Percentiles rank a stretch among this genome's conserved stretches.
Conservation (phyloP, 2,113 vertebrate genomes). For the Eurypyga helias region DNA sequence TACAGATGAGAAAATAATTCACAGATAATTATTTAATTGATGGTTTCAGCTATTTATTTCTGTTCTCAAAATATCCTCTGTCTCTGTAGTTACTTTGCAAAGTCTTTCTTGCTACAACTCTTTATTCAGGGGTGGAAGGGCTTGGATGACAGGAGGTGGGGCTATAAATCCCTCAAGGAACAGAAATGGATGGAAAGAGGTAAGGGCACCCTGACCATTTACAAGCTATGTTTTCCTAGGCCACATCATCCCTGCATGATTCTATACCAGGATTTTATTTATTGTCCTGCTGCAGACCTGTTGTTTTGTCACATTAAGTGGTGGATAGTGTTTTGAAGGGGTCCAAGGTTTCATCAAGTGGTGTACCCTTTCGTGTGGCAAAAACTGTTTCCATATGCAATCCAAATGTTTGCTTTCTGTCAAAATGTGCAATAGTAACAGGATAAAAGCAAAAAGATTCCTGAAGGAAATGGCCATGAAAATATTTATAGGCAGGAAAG, state of each 20-base stretch:
- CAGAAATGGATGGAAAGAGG: neutral
- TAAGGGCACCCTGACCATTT: neutral
- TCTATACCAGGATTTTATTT: neutral
- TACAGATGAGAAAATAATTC: constrained; percentile 45
- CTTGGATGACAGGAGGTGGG: neutral
- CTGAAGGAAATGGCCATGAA: neutral
- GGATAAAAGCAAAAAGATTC: neutral
- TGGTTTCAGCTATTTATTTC: neutral
- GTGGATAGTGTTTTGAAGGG: neutral
- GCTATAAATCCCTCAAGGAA: neutral
- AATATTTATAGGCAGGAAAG: neutral
- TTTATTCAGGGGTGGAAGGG: neutral
- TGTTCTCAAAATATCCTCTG: neutral
- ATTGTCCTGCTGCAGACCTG: neutral
- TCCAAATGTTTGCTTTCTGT: neutral
- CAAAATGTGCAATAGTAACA: neutral
- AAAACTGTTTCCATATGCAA: neutral
- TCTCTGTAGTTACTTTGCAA: neutral
- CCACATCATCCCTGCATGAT: neutral
- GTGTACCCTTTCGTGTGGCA: neutral
- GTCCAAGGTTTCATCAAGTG: neutral
- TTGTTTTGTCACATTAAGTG: neutral
- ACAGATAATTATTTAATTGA: constrained; percentile 51
- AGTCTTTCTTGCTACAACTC: neutral
- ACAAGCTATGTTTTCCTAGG: neutral